phyloP scores from a whole-genome alignment of 1,140 invertebrate species.

The Hydropsyche tenuis region DNA sequence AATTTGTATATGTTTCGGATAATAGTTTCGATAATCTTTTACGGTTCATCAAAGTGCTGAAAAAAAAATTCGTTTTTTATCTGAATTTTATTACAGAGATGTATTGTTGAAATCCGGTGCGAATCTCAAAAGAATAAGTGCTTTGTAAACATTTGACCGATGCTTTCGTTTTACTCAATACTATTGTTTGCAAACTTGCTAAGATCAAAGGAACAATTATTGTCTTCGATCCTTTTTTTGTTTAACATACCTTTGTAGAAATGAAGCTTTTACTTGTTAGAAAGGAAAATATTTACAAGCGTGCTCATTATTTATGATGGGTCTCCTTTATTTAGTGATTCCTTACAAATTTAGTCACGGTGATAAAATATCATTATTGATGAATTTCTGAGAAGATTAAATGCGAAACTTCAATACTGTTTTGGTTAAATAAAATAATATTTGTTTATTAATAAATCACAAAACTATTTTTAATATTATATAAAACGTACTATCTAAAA shows the following conservation, averaged over 20 bases:
- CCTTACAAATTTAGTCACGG: slow-evolving; percentile 4
- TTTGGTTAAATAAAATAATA: too few species aligned
- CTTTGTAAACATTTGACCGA: slow-evolving; percentile 6
- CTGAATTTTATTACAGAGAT: too few species aligned
- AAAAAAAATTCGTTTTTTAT: too few species aligned
- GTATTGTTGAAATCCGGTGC: too few species aligned
- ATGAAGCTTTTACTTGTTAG: neutral
- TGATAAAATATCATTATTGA: neutral
- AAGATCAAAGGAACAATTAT: neutral
- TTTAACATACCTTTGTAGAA: neutral
- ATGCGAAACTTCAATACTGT: too few species aligned
- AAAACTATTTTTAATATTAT: neutral
- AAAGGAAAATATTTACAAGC: slow-evolving; percentile 2
- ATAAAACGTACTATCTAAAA: neutral
- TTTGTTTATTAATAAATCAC: too few species aligned
- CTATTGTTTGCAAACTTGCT: neutral
- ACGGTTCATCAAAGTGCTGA: too few species aligned
- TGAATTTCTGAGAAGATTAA: neutral
- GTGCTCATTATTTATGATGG: neutral
- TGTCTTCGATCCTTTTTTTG: neutral
- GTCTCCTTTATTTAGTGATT: neutral
- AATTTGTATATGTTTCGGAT: too few species aligned
- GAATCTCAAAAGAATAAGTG: too few species aligned
- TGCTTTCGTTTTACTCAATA: slow-evolving; percentile 12
- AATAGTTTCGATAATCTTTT: too few species aligned